phyloP scores from a whole-genome alignment of 2,888 invertebrate species.

The Brachyptera risi region DNA sequence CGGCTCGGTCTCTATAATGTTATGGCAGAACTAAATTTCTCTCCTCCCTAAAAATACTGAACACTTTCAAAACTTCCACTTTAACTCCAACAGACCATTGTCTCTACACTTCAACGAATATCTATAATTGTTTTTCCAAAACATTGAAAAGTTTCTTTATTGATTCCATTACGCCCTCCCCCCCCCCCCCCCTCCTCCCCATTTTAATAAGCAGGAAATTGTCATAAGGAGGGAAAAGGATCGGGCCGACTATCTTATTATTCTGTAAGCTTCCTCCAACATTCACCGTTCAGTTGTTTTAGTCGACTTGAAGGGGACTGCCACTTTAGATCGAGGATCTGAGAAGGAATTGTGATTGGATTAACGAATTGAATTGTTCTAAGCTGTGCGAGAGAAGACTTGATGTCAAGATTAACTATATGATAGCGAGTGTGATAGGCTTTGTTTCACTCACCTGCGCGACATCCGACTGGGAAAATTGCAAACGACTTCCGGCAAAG shows the following conservation, averaged over 20 bases:
- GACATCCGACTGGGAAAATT: background rate
- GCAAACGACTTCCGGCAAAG: background rate
- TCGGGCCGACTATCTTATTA: no score
- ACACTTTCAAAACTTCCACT: background rate
- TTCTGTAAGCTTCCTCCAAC: background rate
- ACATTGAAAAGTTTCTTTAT: background rate
- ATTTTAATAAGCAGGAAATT: background rate
- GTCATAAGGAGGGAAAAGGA: background rate
- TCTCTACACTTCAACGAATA: background rate
- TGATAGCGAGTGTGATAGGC: no score
- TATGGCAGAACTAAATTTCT: background rate
- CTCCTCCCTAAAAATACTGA: background rate
- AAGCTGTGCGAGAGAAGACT: background rate
- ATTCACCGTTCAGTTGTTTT: background rate
- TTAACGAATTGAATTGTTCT: background rate
- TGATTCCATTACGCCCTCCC: background rate
- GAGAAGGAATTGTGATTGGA: background rate
- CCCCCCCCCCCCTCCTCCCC: background rate
- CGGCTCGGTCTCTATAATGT: no score
- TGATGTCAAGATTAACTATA: background rate
- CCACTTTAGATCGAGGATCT: background rate
- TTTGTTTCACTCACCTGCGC: background rate
- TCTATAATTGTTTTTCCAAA: slow-evolving; percentile 1
- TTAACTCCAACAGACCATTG: background rate
- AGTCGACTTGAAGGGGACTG: background rate